Percentiles rank a stretch among this genome's conserved stretches.
These are phyloP conservation scores for Pseudomyrmex sp. DNA, from an alignment of 1,140 invertebrate species.

Conservation along the genomic window DNA sequence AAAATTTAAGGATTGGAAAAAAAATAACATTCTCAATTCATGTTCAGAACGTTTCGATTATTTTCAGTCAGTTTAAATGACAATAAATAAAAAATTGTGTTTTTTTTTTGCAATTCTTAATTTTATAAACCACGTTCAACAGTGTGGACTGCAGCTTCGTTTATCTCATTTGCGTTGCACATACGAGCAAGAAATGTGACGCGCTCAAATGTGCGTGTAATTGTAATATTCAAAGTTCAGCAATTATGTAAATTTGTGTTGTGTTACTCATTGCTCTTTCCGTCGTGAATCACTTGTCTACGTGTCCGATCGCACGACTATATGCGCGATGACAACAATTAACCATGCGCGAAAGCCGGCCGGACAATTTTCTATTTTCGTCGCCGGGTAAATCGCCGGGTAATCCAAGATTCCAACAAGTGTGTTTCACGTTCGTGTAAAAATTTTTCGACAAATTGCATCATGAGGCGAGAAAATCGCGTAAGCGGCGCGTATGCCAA, in stretches of 20 bases:
- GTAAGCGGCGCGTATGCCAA: constrained; percentile 2
- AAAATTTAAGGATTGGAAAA: no score
- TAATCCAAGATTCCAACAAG: constrained; percentile 25
- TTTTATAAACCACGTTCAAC: no score
- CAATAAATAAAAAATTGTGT: no score
- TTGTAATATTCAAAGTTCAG: constrained; percentile 3
- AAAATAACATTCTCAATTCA: no score
- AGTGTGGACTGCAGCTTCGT: no score
- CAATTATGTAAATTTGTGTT: neutral
- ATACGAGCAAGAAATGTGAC: no score
- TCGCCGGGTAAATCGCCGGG: no score
- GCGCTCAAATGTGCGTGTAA: neutral
- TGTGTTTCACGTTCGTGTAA: constrained; percentile 32
- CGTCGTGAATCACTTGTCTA: constrained; percentile 47
- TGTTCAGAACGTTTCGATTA: no score
- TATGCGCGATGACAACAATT: neutral
- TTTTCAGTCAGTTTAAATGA: no score
- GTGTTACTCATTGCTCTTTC: constrained; percentile 4
- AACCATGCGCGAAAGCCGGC: neutral
- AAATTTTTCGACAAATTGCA: constrained; percentile 27
- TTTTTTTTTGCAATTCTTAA: no score
- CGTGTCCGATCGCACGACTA: neutral
- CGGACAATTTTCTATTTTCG: neutral
- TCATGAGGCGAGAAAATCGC: neutral
- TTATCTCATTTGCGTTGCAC: no score